These are phyloP conservation scores for Poeciliopsis gracilis DNA, from an alignment of 2,797 vertebrate genomes.

Conservation along the genomic window DNA sequence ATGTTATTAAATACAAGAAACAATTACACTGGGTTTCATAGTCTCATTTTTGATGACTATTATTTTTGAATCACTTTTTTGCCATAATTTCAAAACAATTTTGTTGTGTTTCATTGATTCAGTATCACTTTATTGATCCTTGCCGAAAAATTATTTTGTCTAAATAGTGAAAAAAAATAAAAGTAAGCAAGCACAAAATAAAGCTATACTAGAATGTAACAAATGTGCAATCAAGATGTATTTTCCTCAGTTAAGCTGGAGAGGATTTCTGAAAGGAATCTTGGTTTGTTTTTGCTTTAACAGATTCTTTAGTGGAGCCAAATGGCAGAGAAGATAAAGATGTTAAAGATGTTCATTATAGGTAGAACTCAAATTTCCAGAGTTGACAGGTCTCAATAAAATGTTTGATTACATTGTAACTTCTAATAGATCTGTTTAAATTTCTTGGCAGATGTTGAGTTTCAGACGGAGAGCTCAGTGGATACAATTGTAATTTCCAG, in stretches of 20 bases:
- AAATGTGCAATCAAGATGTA: neutral
- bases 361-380: neutral
- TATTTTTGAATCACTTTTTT: neutral
- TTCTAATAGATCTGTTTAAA: neutral
- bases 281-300: neutral
- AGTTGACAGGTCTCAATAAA: neutral
- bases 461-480: neutral
- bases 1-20: neutral
- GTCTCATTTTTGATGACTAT: neutral
- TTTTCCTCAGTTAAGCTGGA: neutral
- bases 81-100: neutral
- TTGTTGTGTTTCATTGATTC: no score
- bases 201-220: no score
- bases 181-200: no score
- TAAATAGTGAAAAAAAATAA: no score
- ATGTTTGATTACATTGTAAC: neutral
- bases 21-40: neutral
- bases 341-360: neutral
- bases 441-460: neutral
- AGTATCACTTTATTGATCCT: no score
- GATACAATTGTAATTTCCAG: neutral
- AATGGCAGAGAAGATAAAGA: neutral
- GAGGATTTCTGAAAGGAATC: neutral
- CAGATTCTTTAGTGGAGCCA: neutral
- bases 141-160: no score